phyloP scores from a whole-genome alignment of 2,888 invertebrate species.

The Caenorhabditis doughertyi region DNA sequence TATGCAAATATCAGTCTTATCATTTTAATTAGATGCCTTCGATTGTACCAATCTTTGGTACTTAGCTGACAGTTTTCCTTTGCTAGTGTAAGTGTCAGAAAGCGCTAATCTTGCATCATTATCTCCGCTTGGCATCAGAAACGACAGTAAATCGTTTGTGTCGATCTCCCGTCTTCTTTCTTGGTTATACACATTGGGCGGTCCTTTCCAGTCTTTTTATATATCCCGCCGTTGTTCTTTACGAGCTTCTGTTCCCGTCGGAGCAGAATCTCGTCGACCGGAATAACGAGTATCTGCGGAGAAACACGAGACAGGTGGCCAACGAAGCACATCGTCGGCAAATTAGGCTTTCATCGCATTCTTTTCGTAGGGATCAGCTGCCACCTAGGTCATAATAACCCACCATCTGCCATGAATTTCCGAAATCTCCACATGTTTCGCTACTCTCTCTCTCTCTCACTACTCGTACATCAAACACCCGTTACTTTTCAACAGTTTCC shows the following conservation, averaged over 20 bases:
- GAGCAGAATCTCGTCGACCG: constrained; percentile 52
- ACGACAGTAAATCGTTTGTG: constrained; percentile 40
- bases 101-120: constrained; percentile 53
- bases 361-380: constrained; percentile 43
- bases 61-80: constrained; percentile 38
- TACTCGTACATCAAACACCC: constrained; percentile 14
- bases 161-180: constrained; percentile 29
- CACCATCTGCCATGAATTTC: constrained; percentile 51
- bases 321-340: constrained; percentile 42
- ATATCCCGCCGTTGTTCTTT: constrained; percentile 49
- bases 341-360: constrained; percentile 45
- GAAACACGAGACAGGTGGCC: constrained; percentile 49
- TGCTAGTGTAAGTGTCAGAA: constrained; percentile 34
- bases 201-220: constrained; percentile 34
- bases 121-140: constrained; percentile 53
- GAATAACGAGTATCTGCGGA: constrained; percentile 38
- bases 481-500: not conserved
- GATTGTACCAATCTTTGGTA: not conserved
- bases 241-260: constrained; percentile 48
- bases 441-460: constrained; percentile 7
- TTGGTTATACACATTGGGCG: constrained; percentile 24
- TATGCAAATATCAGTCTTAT: not conserved
- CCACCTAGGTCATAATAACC: constrained; percentile 53
- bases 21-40: not conserved
- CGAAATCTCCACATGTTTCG: constrained; percentile 34